Base-by-base conservation (phyloP, 2,113 vertebrate genomes). In the Siniperca chuatsi region DNA sequence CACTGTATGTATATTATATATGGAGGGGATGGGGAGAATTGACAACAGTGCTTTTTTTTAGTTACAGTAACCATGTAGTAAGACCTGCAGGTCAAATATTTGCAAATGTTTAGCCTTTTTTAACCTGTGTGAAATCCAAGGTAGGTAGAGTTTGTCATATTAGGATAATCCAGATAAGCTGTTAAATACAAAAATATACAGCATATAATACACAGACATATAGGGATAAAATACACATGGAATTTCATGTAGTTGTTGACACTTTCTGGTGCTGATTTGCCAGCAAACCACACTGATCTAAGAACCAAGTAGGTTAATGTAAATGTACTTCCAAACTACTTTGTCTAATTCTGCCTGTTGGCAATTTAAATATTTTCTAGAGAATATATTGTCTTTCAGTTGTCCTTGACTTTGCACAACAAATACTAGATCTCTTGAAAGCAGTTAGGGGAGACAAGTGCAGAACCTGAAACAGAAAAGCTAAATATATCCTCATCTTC, bases 131-230 rank as follows among this genome's bases (percentile, higher is more conserved):
- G 46, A 82, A 86, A 71, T 62, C 20, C 21, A 54, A 46, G 42
- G 20, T 54, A 35, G 12, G 74, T 65, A 57, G 71, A 55, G 52
- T 46, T 64, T 23, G 52, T 48, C 25, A 62, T 93, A 92, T 93
- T 90, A 88, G 72, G 86, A 86, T 78, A 84, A 94, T 96, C 88
- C 18, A 48, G n/a, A 72, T 48, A 64, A 23, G 20, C 71, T 75
- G 35, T 40, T 44, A 58, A 48, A 81, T 48, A 25, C 23, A 46
- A 58, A 81, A 20, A 25, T 23, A 52, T 29, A 52, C 0, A 83
- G 23, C 52, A 21, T 23, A 65, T n/a, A 55, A 33, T 52, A 66
- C 55, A 57, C 50, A 21, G 42, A 60, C 6, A 69, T 21, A 44
- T 21, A 20, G 0, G 23, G 15, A 66, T 54, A 13, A 61, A 29